Evolutionary conservation across 2,888 invertebrate genomes (phyloP), one percentile per base, ranked within the genome.

Genomic region (Cactoblastis cactorum): DNA sequence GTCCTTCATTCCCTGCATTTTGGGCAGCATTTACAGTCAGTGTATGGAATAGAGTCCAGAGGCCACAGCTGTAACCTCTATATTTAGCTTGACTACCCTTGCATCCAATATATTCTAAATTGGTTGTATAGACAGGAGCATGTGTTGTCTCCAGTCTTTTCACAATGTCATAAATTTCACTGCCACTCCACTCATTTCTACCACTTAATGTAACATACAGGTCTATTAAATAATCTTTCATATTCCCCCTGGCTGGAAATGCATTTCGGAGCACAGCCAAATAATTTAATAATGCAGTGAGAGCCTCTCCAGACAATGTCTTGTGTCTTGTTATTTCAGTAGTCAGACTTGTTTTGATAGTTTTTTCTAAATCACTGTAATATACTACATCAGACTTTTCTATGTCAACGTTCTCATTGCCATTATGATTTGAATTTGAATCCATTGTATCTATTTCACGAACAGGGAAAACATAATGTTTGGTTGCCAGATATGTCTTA

Each of bases 11-110:
- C 6, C 90, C 84, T 35, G 85, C 71, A 37, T 80, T 85, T 19
- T 81, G 77, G 3, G 91, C 91, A 9, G 95, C 94, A 71, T 94
- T 94, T 0, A 98, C 96, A 0, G 97, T 96, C 51, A 99, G 81
- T 33, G 94, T 95, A 73, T 99, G 99, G 74, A 98, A 99, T 62
- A 98, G 83, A 11, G 94, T 95, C 99, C 99, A 99, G 28, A 99
- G 87, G 0, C 97, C 95, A 82, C 99, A 99, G 0, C 98, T 95
- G 77, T 96, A 99, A 9, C 98, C 98, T 46, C 98, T 91, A 65
- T 91, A 93, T 54, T 91, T 90, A 0, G 92, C 81, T 51, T 92
- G 90, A 62, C 97, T 97, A 8, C 97, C 97, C 62, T 90, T 91
- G 72, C 99, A 99, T 1, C 94, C 94, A 32, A 95, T 80, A 93